Percentiles rank a stretch among this genome's conserved stretches.
These are phyloP conservation scores for Drosophila insularis DNA, from an alignment of 1,140 invertebrate genomes.

Conservation along the genomic window DNA sequence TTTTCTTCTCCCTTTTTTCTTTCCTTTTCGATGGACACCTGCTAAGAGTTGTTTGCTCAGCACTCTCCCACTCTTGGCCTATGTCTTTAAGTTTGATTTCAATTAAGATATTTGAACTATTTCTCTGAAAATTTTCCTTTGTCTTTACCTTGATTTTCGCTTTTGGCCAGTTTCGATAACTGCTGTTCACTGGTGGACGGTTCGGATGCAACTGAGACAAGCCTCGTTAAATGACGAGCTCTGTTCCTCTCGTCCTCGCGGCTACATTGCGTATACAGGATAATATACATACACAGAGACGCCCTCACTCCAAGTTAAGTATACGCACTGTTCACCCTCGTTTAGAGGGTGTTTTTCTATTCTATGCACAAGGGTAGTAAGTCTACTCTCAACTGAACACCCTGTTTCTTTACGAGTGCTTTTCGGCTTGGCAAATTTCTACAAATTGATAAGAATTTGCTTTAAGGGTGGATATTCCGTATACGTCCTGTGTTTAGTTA, in stretches of 20 bases:
- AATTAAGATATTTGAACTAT: constrained; percentile 34
- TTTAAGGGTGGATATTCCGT: constrained; percentile 67
- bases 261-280: constrained; percentile 55
- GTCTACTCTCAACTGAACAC: constrained; percentile 12
- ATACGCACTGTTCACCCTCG: constrained; percentile 56
- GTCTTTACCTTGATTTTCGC: constrained; percentile 64
- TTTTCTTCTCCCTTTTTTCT: background rate
- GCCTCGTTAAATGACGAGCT: constrained; percentile 74
- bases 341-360: constrained; percentile 44
- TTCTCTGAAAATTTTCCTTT: constrained; percentile 5
- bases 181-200: constrained; percentile 68
- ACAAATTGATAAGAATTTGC: constrained; percentile 56
- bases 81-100: constrained; percentile 25
- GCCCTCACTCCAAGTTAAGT: constrained; percentile 49
- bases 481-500: constrained; percentile 44
- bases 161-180: constrained; percentile 66
- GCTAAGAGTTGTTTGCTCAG: background rate
- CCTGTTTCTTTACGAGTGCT: constrained; percentile 32
- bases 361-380: background rate
- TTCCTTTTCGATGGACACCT: background rate
- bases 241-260: constrained; percentile 47
- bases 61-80: background rate
- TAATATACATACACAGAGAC: constrained; percentile 23
- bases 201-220: constrained; percentile 81
- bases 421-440: constrained; percentile 41